phyloP scores from a whole-genome alignment of 2,888 invertebrate genomes.

The Nowickia ferox region DNA sequence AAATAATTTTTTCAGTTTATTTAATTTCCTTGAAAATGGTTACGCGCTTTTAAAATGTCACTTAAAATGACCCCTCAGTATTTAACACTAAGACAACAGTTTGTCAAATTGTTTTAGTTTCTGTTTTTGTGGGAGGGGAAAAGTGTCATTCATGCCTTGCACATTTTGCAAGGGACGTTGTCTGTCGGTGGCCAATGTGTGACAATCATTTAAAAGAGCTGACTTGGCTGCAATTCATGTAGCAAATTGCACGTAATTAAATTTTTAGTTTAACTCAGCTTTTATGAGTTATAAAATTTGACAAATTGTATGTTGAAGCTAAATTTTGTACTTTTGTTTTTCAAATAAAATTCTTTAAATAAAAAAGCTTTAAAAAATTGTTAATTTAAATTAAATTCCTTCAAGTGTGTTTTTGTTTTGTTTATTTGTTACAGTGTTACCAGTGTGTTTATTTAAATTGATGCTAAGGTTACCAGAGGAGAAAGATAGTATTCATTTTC shows the following conservation, averaged over 20 bases:
- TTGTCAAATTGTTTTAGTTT: conserved; percentile 3
- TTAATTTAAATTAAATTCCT: not conserved
- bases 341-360: not conserved
- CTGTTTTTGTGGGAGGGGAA: not conserved
- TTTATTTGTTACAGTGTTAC: not conserved
- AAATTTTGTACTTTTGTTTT: too few relatives aligned
- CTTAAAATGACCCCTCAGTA: conserved; percentile 5
- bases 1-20: not conserved
- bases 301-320: too few relatives aligned
- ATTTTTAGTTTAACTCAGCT: conserved; percentile 20
- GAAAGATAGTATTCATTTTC: not conserved
- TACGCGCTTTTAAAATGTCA: not conserved
- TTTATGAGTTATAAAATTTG: conserved; percentile 12
- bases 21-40: conserved; percentile 8
- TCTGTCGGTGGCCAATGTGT: conserved; percentile 5
- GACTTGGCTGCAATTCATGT: conserved; percentile 13
- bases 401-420: not conserved
- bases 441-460: not conserved
- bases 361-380: not conserved
- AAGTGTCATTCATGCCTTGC: not conserved
- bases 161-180: not conserved
- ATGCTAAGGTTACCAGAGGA: not conserved
- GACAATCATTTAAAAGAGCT: conserved; percentile 15
- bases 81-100: not conserved
- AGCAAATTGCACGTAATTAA: conserved; percentile 43